Evolutionary conservation across 1,140 invertebrate species (phyloP), one percentile per base, ranked within the genome.

Genomic region (Bombus picipes): DNA sequence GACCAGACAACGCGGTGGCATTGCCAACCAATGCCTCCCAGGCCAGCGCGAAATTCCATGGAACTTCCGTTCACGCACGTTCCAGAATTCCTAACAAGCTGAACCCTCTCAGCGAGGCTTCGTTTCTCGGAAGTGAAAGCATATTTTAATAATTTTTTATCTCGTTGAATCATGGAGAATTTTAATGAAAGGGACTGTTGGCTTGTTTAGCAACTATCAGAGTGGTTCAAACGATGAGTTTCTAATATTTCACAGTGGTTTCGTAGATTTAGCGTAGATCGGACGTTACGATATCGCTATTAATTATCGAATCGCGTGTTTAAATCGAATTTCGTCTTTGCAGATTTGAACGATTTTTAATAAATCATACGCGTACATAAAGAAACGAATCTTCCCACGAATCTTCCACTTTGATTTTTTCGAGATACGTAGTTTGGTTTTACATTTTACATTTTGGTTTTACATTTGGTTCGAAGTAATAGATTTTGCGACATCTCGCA

Each of bases 1-100:
- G 87, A 59, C 47, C 87, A 77, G 87, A 85, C 66, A 66, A 68
- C 73, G 12, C 57, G 59, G 62, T 72, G 34, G 59, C 73, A 9
- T 8, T 34, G 65, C 75, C n/a, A 47, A 39, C 57, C 79, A 47
- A 28, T 78, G 43, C 34, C 47, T 25, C 65, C 68, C 81, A 28
- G 53, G 28, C 39, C 57, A 47, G 34, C 79, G 37, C 1, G 37
- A 77, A 75, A 75, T 75, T 76, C 53, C 57, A 15, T 39, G 15
- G 57, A 77, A 77, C 34, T 62, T 77, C 75, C 53, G 57, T 65
- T 41, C 37, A 28, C 15, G 37, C 57, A 22, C 28, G 57, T 13
- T 65, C 57, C 25, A 57, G 25, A n/a, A 62, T 66, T 39, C 32
- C 28, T n/a, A 43, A 66, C 76, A 39, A 73, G 25, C 12, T 70